Evolutionary conservation across 2,888 invertebrate genomes (phyloP), one percentile per base, ranked within the genome.

Genomic region (Eupeodes latifasciatus): DNA sequence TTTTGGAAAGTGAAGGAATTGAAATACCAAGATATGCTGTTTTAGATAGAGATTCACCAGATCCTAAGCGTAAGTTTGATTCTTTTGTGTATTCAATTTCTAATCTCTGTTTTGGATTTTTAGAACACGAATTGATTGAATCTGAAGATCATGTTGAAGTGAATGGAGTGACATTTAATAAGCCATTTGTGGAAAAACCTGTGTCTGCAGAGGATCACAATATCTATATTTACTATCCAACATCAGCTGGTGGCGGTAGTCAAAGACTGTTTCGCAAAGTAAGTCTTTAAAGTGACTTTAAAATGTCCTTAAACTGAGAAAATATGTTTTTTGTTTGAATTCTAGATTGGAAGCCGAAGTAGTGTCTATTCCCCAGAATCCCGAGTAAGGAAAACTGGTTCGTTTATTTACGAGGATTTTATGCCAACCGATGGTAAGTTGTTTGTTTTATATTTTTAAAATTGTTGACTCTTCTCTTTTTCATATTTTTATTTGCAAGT

Each of bases 151-250:
- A 98, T 91, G 98, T 99, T 5, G 99, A 99, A 94, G 98, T 99
- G 66, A 98, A 99, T 93, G 98, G 98, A 7, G 96, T 97, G 44
- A 96, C 96, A 34, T 99, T 99, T 92, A 98, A 98, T 92, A 99
- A 99, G 92, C 99, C 99, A 0, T 99, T 99, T 94, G 99, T 99
- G 27, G 99, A 99, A 94, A 99, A 99, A 93, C 99, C 99, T 0
- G 98, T 99, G 9, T 98, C 98, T 34, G 99, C 99, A 0, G 99
- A 99, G 94, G 99, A 99, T 94, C 99, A 99, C 93, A 99, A 99
- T 93, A 99, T 99, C 92, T 99, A 99, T 93, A 99, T 99, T 91
- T 99, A 99, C 94, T 99, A 99, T 94, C 99, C 99, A 0, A 98
- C 98, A 14, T 98, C 98, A 2, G 99, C 99, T 4, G 99, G 98